A percentile compares a stretch with the other conserved stretches of the same genome.
Conservation (phyloP, 1,140 invertebrate species). For the Mesaphorura yosii region DNA sequence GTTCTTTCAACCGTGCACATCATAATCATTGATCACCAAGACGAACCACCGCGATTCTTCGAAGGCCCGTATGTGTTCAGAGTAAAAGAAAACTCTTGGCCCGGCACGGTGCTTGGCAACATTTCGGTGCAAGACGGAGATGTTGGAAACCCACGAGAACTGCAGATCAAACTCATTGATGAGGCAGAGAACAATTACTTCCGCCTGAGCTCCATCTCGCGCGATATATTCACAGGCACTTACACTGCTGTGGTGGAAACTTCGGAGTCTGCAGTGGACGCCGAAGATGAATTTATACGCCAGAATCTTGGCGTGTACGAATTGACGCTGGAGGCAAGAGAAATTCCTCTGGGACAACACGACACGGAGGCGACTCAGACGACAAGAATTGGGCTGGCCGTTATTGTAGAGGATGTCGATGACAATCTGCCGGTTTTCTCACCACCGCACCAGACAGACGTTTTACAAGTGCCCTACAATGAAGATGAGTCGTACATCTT, state of each 20-base stretch:
- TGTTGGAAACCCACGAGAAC: constrained; percentile 52
- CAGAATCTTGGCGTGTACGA: constrained; percentile 28
- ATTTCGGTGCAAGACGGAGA: constrained; percentile 58
- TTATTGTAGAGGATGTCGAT: constrained; percentile 27
- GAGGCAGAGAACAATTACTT: constrained; percentile 58
- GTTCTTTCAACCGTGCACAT: constrained; percentile 58
- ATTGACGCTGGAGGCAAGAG: constrained; percentile 22
- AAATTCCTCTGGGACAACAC: constrained; percentile 37
- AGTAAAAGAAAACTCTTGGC: constrained; percentile 54
- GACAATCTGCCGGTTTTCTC: constrained; percentile 23
- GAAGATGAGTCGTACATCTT: constrained; percentile 21
- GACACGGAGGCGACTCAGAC: constrained; percentile 34
- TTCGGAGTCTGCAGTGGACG: constrained; percentile 24
- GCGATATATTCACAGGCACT: constrained; percentile 22
- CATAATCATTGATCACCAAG: constrained; percentile 62
- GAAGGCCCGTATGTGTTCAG: constrained; percentile 33
- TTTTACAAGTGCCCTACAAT: constrained; percentile 25
- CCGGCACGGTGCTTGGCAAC: constrained; percentile 50
- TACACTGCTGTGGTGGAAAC: constrained; percentile 24
- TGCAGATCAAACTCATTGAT: constrained; percentile 50
- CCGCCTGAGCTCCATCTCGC: constrained; percentile 33
- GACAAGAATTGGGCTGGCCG: constrained; percentile 24
- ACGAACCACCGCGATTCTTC: constrained; percentile 52
- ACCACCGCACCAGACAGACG: constrained; percentile 15
- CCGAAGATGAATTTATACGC: constrained; percentile 30